A percentile compares a stretch with the other conserved stretches of the same genome.
Evolutionary conservation across 2,797 vertebrate species (phyloP).

Genomic region (Oryzias sinensis): DNA sequence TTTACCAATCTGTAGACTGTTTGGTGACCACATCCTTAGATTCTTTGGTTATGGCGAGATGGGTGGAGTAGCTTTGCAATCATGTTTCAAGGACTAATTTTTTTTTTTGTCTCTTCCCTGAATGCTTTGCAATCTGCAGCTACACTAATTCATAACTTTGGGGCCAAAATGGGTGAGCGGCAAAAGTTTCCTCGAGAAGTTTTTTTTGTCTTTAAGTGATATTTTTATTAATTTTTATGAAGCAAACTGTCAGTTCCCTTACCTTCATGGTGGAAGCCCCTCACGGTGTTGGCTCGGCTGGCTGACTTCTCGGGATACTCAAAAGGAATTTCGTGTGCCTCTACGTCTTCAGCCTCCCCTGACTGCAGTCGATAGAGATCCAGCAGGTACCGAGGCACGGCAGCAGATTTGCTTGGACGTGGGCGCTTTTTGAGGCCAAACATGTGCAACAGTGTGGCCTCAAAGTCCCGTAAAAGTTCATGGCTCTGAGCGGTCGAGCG

Average conservation of each 20-base stretch:
- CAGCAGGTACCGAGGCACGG: constrained; percentile 93
- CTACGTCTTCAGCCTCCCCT: constrained; percentile 88
- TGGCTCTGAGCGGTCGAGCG: constrained; percentile 92
- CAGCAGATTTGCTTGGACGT: constrained; percentile 86
- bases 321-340: constrained; percentile 78
- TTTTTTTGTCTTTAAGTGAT: constrained; percentile 16
- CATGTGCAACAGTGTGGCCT: constrained; percentile 98
- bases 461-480: constrained; percentile 98
- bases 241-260: constrained; percentile 28
- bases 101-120: constrained; percentile 29
- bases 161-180: constrained; percentile 38
- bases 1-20: constrained; percentile 55
- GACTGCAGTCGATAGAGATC: constrained; percentile 97
- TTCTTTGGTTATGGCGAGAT: constrained; percentile 67
- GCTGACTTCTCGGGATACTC: constrained; percentile 94
- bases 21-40: constrained; percentile 73
- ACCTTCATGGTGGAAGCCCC: constrained; percentile 99
- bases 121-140: constrained; percentile 44
- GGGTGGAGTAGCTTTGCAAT: constrained; percentile 67
- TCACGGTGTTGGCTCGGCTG: constrained; percentile 97
- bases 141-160: constrained; percentile 43
- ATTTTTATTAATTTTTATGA: constrained; percentile 10
- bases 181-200: constrained; percentile 8
- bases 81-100: constrained; percentile 46
- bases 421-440: constrained; percentile 95